Evolutionary conservation across 2,113 vertebrate genomes (phyloP).

Genomic region (Proterorhinus semilunaris): DNA sequence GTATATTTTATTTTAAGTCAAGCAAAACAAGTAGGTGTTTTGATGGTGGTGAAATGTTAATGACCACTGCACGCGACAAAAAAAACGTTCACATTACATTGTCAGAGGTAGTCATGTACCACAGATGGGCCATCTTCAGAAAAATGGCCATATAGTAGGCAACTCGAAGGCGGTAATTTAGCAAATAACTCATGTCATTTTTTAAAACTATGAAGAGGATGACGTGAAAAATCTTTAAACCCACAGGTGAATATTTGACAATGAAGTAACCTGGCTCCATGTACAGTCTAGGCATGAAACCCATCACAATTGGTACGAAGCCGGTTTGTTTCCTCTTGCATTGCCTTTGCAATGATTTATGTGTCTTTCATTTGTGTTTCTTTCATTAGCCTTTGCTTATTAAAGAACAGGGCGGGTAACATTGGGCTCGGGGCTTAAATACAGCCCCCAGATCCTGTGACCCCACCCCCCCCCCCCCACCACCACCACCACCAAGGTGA

Average conservation of each 20-base stretch:
- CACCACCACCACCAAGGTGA: too few relatives aligned
- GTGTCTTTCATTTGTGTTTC: too few relatives aligned
- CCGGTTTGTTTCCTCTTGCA: too few relatives aligned
- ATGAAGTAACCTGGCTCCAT: background rate
- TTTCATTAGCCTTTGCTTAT: too few relatives aligned
- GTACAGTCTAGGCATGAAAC: background rate
- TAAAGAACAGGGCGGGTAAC: too few relatives aligned
- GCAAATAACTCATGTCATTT: background rate
- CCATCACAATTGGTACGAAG: background rate
- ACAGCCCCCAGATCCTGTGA: too few relatives aligned
- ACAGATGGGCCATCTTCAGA: background rate
- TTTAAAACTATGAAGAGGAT: background rate
- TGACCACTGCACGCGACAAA: background rate
- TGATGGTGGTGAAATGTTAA: background rate
- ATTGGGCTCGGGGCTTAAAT: too few relatives aligned
- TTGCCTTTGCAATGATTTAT: too few relatives aligned
- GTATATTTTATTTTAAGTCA: background rate
- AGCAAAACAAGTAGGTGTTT: background rate
- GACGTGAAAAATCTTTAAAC: background rate
- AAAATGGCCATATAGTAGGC: background rate
- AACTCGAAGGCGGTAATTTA: background rate
- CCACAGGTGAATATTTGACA: background rate
- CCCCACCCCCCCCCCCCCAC: too few relatives aligned
- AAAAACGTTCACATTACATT: background rate
- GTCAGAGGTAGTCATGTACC: constrained; percentile 1